Base-by-base conservation (phyloP, 2,797 vertebrate genomes). In the Pseudochirops corinnae region DNA sequence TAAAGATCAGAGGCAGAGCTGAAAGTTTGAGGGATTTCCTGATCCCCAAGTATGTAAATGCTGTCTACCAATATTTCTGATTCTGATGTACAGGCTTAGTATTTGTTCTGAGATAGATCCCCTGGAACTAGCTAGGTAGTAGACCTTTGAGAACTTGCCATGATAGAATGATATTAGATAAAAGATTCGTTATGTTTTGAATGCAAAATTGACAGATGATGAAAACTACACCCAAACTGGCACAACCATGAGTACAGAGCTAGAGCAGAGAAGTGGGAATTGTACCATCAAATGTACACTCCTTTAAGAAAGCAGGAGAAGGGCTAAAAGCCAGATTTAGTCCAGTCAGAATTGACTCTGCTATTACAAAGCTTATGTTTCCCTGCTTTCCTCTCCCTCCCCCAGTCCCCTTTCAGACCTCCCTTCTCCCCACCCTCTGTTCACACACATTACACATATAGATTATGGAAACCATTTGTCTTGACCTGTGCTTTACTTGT, bases 191-290 rank as follows among this genome's bases (percentile, higher is more conserved):
- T 94, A 82, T 28, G 74, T 95, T 94, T 97, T 60, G 92, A 97
- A 97, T 98, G 95, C 98, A 98, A 98, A 98, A 97, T 97, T 99
- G 98, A 99, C 98, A 98, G 98, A 99, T n/a, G 97, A 98, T 98
- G 98, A 9, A 1, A 96, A 96, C 96, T 97, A 98, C 96, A 97
- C 98, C 98, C 97, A 95, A 91, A 39, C 67, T 97, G 74, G 31
- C 46, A 97, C 92, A 97, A 96, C 97, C 98, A 98, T 98, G 97
- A 67, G 39, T 28, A 74, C 97, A 98, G 99, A 98, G 57, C 55
- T 62, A 67, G 58, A 0, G 5, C 5, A 28, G 91, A 95, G 67
- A 97, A 92, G 91, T 94, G 96, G 96, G 96, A 92, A 96, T 39
- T 56, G 93, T 50, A 87, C 74, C 39, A 82, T 50, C 24, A 87